These are phyloP conservation scores for Enoplosus armatus DNA, from an alignment of 2,797 vertebrate species.

Conservation along the genomic window DNA sequence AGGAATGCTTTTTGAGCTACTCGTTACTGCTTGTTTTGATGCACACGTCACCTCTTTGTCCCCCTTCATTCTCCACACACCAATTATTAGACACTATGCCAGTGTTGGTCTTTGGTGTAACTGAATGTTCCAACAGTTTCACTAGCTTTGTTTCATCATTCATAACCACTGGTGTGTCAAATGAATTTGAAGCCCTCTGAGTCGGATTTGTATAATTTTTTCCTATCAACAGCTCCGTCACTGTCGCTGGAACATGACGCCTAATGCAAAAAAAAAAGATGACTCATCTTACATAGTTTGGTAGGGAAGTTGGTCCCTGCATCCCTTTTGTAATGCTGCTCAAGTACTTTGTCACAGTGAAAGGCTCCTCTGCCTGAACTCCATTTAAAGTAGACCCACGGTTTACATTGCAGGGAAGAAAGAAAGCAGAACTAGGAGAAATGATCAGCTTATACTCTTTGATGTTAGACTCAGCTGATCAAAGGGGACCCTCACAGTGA, in stretches of 20 bases:
- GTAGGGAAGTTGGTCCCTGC: conserved; percentile 21
- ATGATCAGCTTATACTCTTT: conserved; percentile 14
- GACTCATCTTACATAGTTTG: conserved; percentile 42
- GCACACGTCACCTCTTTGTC: background rate
- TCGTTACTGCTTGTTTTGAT: conserved; percentile 46
- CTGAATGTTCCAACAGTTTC: conserved; percentile 25
- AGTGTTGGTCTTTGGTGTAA: conserved; percentile 6
- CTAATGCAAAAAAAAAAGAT: conserved; percentile 21
- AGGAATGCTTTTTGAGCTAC: conserved; percentile 51
- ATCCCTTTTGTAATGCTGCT: conserved; percentile 29
- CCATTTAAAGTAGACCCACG: conserved; percentile 36
- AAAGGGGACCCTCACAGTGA: background rate
- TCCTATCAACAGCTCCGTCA: conserved; percentile 28
- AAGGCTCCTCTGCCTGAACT: conserved; percentile 29
- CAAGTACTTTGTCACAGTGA: conserved; percentile 24
- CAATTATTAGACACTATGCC: conserved; percentile 13
- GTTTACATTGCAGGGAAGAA: conserved; percentile 33
- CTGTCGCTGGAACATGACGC: conserved; percentile 23
- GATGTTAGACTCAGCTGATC: conserved; percentile 27
- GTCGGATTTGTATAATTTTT: conserved; percentile 26
- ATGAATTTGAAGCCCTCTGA: conserved; percentile 15
- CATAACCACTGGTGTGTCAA: conserved; percentile 19
- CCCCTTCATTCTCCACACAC: background rate
- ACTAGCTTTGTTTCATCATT: conserved; percentile 18
- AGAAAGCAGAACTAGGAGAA: conserved; percentile 6